phyloP scores from a whole-genome alignment of 2,113 vertebrate genomes.

The Serilophus lunatus region DNA sequence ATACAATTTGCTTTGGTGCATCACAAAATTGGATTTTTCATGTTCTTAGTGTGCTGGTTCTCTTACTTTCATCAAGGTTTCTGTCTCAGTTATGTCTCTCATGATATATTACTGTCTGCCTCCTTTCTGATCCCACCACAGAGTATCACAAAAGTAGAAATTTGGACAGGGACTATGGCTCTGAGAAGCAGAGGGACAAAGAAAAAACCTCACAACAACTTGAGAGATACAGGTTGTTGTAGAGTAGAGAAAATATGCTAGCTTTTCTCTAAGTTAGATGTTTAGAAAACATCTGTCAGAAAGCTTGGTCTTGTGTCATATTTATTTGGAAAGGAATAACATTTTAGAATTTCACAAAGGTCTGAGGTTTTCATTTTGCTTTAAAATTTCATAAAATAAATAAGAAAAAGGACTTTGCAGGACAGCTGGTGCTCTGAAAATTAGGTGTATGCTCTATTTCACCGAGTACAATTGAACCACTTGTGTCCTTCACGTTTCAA shows the following conservation, averaged over 20 bases:
- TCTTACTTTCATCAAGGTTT: neutral
- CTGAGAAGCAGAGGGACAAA: neutral
- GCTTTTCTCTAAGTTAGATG: neutral
- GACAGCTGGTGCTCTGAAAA: neutral
- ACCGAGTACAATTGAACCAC: neutral
- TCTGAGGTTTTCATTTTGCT: neutral
- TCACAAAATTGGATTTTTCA: neutral
- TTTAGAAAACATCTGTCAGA: neutral
- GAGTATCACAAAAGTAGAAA: neutral
- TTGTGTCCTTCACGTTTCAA: slow-evolving; percentile 9
- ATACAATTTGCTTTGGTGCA: neutral
- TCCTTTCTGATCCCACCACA: neutral
- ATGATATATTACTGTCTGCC: neutral
- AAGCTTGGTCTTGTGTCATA: neutral
- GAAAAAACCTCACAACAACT: neutral
- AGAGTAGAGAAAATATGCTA: neutral
- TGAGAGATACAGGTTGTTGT: neutral
- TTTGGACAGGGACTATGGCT: neutral
- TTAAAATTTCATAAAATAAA: neutral
- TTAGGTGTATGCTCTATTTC: neutral
- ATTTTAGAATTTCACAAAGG: neutral
- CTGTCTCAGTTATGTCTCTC: neutral
- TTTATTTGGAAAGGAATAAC: neutral
- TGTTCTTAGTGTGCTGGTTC: neutral
- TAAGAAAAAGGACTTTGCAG: neutral